Conservation (phyloP, 2,797 vertebrate genomes). For the Aplochiton taeniatus region DNA sequence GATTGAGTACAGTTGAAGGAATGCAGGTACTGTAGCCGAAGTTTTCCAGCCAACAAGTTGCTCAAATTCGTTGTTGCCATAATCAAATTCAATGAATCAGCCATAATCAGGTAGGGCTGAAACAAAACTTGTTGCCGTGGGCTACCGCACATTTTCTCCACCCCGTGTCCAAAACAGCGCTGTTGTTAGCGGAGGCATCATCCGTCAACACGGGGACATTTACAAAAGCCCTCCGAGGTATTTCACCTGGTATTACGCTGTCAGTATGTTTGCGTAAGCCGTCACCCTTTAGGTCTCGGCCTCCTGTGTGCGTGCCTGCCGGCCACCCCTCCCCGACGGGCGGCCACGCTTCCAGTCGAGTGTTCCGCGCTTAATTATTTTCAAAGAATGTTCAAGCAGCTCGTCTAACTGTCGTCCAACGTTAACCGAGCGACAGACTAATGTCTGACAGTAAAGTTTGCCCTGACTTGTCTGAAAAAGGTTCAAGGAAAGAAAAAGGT, state of each 20-base stretch:
- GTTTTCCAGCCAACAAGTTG: too few relatives aligned
- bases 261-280: conserved; percentile 58
- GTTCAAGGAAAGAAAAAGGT: conserved; percentile 37
- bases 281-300: conserved; percentile 25
- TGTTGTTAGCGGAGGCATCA: conserved; percentile 30
- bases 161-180: neutral
- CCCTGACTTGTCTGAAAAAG: conserved; percentile 63
- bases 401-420: conserved; percentile 64
- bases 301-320: conserved; percentile 31
- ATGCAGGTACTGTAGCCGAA: too few relatives aligned
- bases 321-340: conserved; percentile 47
- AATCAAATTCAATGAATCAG: too few relatives aligned
- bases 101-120: conserved; percentile 19
- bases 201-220: conserved; percentile 32
- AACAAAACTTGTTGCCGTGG: too few relatives aligned
- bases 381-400: conserved; percentile 68
- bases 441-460: conserved; percentile 62
- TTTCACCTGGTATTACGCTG: conserved; percentile 58
- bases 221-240: conserved; percentile 25
- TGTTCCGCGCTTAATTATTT: conserved; percentile 69
- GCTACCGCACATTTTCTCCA: too few relatives aligned
- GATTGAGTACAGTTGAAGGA: too few relatives aligned
- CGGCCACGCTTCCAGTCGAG: conserved; percentile 40
- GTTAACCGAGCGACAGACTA: conserved; percentile 60
- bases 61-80: too few relatives aligned